Conservation (phyloP, 2,797 vertebrate genomes). For the Brachymystax lenok region DNA sequence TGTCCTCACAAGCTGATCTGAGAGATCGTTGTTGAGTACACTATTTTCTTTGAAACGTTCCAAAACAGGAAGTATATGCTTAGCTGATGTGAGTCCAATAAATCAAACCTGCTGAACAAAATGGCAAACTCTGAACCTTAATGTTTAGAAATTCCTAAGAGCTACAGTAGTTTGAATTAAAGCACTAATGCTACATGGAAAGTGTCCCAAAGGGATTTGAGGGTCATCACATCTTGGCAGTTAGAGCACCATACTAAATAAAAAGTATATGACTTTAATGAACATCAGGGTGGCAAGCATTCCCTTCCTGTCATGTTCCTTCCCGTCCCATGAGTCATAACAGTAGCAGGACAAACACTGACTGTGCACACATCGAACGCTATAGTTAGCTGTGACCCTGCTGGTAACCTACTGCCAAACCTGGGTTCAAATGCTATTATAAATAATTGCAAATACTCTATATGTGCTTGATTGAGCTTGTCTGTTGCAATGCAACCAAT, state of each 20-base stretch:
- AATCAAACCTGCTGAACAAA: background rate
- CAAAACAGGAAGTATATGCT: background rate
- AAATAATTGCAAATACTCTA: too few species aligned
- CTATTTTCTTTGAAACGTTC: background rate
- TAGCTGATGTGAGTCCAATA: background rate
- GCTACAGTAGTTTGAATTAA: background rate
- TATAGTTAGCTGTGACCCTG: constrained; percentile 50
- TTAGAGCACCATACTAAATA: background rate
- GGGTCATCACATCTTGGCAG: background rate
- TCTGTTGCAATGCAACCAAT: too few species aligned
- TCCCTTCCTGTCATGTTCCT: constrained; percentile 15
- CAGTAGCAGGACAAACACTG: constrained; percentile 2
- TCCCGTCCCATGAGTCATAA: background rate
- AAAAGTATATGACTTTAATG: constrained; percentile 1
- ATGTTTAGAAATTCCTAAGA: background rate
- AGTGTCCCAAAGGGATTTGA: background rate
- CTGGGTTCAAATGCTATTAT: too few species aligned
- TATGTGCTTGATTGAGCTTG: too few species aligned
- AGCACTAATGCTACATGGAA: background rate
- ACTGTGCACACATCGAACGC: constrained; percentile 23
- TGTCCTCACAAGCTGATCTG: background rate
- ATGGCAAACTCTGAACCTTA: background rate
- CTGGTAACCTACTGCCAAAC: background rate
- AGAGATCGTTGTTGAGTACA: background rate
- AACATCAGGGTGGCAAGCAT: constrained; percentile 2